Base-by-base conservation (phyloP, 2,797 vertebrate genomes). In the Protosalanx chinensis region DNA sequence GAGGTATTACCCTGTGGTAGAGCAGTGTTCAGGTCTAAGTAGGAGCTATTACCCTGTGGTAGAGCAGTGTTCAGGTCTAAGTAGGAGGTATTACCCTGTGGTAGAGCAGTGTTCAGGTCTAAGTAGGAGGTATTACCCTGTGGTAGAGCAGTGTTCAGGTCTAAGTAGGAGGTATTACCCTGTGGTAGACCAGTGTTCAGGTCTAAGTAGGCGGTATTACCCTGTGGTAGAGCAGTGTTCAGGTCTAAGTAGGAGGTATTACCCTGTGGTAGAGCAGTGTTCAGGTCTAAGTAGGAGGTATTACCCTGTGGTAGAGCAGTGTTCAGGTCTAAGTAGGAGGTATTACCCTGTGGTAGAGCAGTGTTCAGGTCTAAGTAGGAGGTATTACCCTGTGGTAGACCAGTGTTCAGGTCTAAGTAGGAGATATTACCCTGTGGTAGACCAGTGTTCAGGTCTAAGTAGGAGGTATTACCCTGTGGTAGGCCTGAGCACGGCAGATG, bases 401-500 rank as follows among this genome's bases (percentile, higher is more conserved):
- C 20, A 10, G 58, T 30, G 30, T 57, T n/a, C 53, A 57, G 32
- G 27, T 32, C 3, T 27, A 59, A 20, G n/a, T 27, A 59, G 18
- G 23, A 59, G 7, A 20, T 8, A 13, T 32, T 33, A 62, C 12
- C 13, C 13, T 62, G 60, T 5, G 29, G 29, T 62, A 62, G 12
- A 27, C 27, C 29, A 18, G 27, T 93, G 30, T 57, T 57, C 53
- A 57, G 32, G 27, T 32, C 13, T 27, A 59, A 20, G n/a, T 13
- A 59, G 18, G 23, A 59, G 7, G 57, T 8, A 13, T 32, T 33
- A 94, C 94, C 84, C 89, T 91, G 63, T 74, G 70, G 83, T 90
- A 91, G 27, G 88, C 82, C 81, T 91, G 88, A 6, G 91, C 92
- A 68, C 87, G 84, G 76, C 89, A 93, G 37, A 93, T 67, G 64